Base-by-base conservation (phyloP, 2,113 vertebrate genomes). In the Anolis sagrei region DNA sequence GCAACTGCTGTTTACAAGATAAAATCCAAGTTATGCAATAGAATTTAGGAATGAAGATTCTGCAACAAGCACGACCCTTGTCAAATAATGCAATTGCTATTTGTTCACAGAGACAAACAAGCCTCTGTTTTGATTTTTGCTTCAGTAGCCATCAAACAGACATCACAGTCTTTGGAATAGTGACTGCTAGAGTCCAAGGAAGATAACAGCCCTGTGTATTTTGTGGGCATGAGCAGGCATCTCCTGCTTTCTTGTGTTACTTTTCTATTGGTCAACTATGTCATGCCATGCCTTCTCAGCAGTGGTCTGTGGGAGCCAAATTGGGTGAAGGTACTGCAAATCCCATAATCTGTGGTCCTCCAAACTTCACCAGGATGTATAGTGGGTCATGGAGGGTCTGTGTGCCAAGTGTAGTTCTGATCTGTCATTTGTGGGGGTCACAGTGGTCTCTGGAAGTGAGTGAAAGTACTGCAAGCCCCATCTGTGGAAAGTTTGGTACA, bases 51-150 rank as follows among this genome's bases (percentile, higher is more conserved):
- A 88, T 83, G 86, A 86, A 84, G 87, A 64, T 36, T 64, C 80
- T 91, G 72, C 79, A 89, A 79, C 79, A 83, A 86, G 86, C 94
- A 91, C 72, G 0, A 0, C 86, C 91, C 92, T 87, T 62, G 29
- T 25, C 68, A 69, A 82, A 93, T n/a, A 93, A 90, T 89, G 85
- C 91, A 89, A 84, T 82, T 79, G 89, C 76, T 91, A 81, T 49
- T 86, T 94, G 86, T 89, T 54, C 6, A 36, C 25, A 39, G 29
- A 90, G 89, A 93, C 90, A 93, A 70, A 81, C 32, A 69, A 64
- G 19, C 6, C 29, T 32, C n/a, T 69, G 44, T 76, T 34, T 93
- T 93, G 85, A 83, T 92, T 87, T n/a, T 77, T 73, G 89, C 82
- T 81, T 89, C 82, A 49, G 32, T 92, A 90, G 90, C 86, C 66